phyloP scores from a whole-genome alignment of 2,113 vertebrate species.

The Lagopus leucura region DNA sequence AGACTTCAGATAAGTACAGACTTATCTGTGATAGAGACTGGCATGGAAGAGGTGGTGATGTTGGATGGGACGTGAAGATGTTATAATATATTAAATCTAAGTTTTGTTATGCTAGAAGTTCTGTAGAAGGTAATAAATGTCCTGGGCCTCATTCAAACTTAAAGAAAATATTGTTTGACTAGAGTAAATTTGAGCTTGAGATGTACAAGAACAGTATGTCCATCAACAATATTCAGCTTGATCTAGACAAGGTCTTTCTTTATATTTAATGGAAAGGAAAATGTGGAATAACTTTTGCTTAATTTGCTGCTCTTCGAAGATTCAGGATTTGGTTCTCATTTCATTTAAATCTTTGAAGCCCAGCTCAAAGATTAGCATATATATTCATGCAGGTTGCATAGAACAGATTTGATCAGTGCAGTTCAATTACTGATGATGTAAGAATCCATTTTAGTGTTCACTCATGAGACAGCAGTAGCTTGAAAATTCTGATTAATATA shows the following conservation, averaged over 20 bases:
- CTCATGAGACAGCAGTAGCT: not conserved
- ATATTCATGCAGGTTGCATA: not conserved
- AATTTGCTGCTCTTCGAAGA: not conserved
- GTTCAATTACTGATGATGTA: not conserved
- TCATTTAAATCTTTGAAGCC: not conserved
- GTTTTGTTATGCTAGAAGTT: not conserved
- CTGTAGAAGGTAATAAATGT: not conserved
- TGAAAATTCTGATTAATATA: not conserved
- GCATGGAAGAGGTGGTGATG: not conserved
- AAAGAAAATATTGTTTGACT: not conserved
- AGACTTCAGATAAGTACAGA: not conserved
- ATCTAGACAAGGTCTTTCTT: not conserved
- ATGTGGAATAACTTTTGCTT: not conserved
- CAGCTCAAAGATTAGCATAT: not conserved
- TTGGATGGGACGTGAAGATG: not conserved
- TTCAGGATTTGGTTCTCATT: not conserved
- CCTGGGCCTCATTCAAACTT: not conserved
- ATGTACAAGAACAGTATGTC: not conserved
- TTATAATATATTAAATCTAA: not conserved
- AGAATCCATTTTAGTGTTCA: not conserved
- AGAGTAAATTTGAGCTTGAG: not conserved
- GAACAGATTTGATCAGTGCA: not conserved
- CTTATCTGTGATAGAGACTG: not conserved
- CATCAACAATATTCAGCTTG: not conserved
- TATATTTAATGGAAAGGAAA: not conserved